These are phyloP conservation scores for Pandion haliaetus DNA, from an alignment of 2,113 vertebrate species.

Conservation along the genomic window DNA sequence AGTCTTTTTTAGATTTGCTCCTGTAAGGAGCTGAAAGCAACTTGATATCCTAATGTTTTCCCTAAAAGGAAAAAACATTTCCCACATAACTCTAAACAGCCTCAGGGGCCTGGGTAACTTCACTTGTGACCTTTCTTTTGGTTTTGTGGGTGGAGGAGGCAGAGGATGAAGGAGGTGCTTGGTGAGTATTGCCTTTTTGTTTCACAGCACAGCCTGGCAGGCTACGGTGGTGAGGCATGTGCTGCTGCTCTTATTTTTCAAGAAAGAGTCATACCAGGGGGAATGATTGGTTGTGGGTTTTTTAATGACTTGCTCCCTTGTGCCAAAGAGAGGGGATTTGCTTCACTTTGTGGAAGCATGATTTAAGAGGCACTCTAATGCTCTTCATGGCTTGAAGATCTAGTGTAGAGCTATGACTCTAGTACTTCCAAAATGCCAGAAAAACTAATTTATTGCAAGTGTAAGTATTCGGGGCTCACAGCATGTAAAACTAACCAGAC, in stretches of 20 bases:
- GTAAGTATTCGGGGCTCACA: neutral
- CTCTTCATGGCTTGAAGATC: neutral
- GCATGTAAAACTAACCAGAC: neutral
- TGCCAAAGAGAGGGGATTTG: neutral
- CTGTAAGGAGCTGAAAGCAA: neutral
- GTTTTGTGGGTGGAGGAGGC: neutral
- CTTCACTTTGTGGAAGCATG: neutral
- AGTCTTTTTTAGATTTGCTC: neutral
- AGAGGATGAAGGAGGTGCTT: neutral
- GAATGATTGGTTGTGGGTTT: neutral
- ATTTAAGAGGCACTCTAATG: neutral
- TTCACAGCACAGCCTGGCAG: neutral
- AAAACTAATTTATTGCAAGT: neutral
- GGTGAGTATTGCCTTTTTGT: rapidly evolving
- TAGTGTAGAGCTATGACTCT: neutral
- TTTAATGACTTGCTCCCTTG: neutral
- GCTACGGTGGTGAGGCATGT: neutral
- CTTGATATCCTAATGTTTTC: neutral
- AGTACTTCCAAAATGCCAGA: neutral
- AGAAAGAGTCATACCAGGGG: rapidly evolving
- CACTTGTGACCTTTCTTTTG: neutral
- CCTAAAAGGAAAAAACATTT: neutral
- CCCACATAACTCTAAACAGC: neutral
- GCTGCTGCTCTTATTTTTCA: neutral
- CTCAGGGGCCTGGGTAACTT: neutral